Conservation (phyloP, 2,797 vertebrate species). For the Novumbra hubbsi region DNA sequence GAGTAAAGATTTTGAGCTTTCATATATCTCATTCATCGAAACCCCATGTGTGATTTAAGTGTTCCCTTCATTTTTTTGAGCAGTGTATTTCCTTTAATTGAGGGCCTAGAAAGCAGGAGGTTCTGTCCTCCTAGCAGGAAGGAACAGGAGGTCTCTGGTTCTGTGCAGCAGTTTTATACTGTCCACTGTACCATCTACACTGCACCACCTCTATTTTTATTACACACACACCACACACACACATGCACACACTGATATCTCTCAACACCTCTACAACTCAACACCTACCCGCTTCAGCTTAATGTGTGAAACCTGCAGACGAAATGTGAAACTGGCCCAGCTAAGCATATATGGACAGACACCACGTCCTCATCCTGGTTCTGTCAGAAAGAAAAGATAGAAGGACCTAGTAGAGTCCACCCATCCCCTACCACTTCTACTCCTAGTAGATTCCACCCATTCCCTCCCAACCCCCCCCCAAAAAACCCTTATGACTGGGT, state of each 20-base stretch:
- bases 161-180: slow-evolving; percentile 29
- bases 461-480: neutral
- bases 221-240: neutral
- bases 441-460: slow-evolving; percentile 7
- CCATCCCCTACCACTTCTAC: neutral
- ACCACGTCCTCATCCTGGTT: slow-evolving; percentile 42
- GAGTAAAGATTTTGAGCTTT: no score
- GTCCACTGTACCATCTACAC: slow-evolving; percentile 22
- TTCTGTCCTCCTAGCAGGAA: slow-evolving; percentile 42
- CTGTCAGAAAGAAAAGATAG: slow-evolving; percentile 33
- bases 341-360: slow-evolving; percentile 36
- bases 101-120: slow-evolving; percentile 20
- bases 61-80: no score
- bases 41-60: no score
- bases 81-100: slow-evolving; percentile 17
- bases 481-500: neutral
- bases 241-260: slow-evolving; percentile 19
- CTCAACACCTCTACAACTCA: slow-evolving; percentile 19
- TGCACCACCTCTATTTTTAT: slow-evolving; percentile 48
- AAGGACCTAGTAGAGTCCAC: slow-evolving; percentile 18
- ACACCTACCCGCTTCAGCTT: slow-evolving; percentile 8
- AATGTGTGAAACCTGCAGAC: slow-evolving; percentile 23
- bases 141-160: slow-evolving; percentile 58
- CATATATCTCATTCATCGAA: no score
- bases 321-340: slow-evolving; percentile 40